phyloP scores from a whole-genome alignment of 2,888 invertebrate genomes.

The Cheilosia pagana region DNA sequence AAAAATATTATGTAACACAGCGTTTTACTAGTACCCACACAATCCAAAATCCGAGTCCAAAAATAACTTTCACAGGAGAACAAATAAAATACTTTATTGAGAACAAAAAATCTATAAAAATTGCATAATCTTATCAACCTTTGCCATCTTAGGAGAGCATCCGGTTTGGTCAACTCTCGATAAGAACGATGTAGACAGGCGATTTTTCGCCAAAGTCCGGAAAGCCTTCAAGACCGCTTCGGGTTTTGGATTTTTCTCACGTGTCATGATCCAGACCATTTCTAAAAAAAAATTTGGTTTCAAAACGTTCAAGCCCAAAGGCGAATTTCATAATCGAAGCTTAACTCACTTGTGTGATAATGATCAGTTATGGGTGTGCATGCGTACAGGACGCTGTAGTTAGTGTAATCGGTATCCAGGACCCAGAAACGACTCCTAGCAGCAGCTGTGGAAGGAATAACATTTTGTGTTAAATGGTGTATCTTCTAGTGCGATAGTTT shows the following conservation, averaged over 20 bases:
- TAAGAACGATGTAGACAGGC: conserved; percentile 62
- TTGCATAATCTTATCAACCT: conserved; percentile 34
- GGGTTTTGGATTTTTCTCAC: conserved; percentile 58
- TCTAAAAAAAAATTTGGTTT: conserved; percentile 65
- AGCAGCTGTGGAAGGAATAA: conserved; percentile 7
- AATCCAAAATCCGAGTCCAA: background rate
- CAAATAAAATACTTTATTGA: background rate
- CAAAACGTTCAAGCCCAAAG: background rate
- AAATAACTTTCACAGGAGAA: background rate
- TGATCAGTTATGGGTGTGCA: conserved; percentile 79
- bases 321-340: background rate
- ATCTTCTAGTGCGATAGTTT: no score
- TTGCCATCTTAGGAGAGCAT: conserved; percentile 30
- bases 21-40: no score
- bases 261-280: conserved; percentile 77
- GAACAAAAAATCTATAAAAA: background rate
- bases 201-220: conserved; percentile 54
- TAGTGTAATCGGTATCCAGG: conserved; percentile 85
- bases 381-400: conserved; percentile 86
- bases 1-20: no score
- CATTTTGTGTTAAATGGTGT: no score
- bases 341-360: conserved; percentile 67
- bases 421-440: conserved; percentile 84
- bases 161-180: conserved; percentile 68
- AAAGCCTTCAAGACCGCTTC: conserved; percentile 42